phyloP scores from a whole-genome alignment of 2,797 vertebrate genomes.

The Amazonetta brasiliensis region DNA sequence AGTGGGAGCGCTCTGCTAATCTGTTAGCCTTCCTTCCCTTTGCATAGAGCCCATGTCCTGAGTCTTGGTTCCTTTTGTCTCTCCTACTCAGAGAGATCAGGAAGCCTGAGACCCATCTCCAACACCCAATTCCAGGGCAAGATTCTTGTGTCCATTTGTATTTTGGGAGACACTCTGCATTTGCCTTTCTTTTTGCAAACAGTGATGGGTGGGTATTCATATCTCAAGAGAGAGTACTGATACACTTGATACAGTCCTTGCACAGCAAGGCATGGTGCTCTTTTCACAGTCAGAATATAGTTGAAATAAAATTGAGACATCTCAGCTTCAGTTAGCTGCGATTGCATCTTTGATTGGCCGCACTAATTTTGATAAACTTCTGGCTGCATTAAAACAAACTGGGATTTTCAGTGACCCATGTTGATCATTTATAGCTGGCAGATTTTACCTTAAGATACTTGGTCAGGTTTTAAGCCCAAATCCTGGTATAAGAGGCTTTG shows the following conservation, averaged over 20 bases:
- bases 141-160: not conserved
- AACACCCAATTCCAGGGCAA: not conserved
- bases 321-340: not conserved
- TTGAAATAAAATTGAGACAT: constrained; percentile 15
- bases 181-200: not conserved
- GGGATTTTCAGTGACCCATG: not conserved
- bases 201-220: not conserved
- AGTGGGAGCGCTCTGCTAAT: not conserved
- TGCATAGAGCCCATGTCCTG: not conserved
- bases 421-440: constrained; percentile 26
- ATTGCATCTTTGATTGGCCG: constrained; percentile 11
- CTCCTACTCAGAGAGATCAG: not conserved
- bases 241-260: not conserved
- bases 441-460: constrained; percentile 15
- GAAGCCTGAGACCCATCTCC: constrained; percentile 8
- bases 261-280: not conserved
- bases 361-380: not conserved
- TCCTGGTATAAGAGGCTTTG: not conserved
- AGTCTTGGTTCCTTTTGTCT: not conserved
- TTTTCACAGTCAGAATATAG: not conserved
- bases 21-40: not conserved
- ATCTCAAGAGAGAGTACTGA: not conserved
- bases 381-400: constrained; percentile 14
- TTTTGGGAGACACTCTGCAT: not conserved
- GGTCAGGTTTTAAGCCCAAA: constrained; percentile 1